Evolutionary conservation across 2,888 invertebrate species (phyloP).

Genomic region (Palloptera scutellata): DNA sequence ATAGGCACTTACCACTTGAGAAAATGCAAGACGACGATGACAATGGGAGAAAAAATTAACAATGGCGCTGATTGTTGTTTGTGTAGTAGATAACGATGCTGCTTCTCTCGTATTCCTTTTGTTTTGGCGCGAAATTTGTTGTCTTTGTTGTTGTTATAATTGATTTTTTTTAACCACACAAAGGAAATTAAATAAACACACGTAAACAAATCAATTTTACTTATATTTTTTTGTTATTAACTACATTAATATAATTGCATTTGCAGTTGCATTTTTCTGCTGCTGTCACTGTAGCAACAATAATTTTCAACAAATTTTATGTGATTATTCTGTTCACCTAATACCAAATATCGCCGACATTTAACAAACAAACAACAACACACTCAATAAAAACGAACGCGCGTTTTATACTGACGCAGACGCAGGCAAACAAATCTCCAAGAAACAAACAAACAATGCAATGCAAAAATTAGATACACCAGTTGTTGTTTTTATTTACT

Average conservation of each 20-base stretch:
- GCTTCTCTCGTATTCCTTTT: background rate
- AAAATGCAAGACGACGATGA: too few species aligned
- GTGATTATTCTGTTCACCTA: slow-evolving; percentile 36
- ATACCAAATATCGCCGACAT: slow-evolving; percentile 36
- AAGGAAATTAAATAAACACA: too few species aligned
- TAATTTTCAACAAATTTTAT: background rate
- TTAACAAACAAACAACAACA: slow-evolving; percentile 40
- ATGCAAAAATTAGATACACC: too few species aligned
- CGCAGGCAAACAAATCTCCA: too few species aligned
- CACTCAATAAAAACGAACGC: background rate
- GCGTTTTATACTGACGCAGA: too few species aligned
- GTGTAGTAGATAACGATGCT: background rate
- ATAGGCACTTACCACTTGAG: too few species aligned
- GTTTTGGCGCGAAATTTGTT: background rate
- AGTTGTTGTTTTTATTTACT: too few species aligned
- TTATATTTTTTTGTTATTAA: background rate
- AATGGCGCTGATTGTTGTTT: background rate
- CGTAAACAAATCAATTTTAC: background rate
- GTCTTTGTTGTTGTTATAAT: too few species aligned
- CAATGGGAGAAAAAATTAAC: too few species aligned
- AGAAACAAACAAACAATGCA: too few species aligned
- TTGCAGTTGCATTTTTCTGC: background rate
- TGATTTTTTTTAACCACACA: background rate
- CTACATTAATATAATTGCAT: background rate
- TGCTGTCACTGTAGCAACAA: slow-evolving; percentile 1